These are phyloP conservation scores for Poeciliopsis turneri DNA, from an alignment of 2,797 vertebrate genomes.

Conservation along the genomic window DNA sequence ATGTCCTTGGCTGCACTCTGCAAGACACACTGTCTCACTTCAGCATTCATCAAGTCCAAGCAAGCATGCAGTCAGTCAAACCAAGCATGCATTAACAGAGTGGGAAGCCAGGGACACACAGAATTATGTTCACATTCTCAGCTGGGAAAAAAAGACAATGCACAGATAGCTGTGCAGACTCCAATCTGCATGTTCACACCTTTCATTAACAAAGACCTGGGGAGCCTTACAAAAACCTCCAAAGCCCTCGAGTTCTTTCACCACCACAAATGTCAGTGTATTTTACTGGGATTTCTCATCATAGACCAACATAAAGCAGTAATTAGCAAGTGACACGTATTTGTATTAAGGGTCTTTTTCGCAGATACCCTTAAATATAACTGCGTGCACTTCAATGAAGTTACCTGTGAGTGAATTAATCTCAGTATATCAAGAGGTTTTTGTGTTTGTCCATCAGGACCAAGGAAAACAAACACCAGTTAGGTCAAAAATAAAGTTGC, in stretches of 20 bases:
- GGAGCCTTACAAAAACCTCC: not conserved
- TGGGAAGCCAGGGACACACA: slow-evolving; percentile 4
- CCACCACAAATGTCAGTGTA: not conserved
- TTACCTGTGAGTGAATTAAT: not conserved
- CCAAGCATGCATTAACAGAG: slow-evolving; percentile 47
- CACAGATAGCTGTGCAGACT: slow-evolving; percentile 7
- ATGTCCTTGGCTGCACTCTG: slow-evolving; percentile 49
- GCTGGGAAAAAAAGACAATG: slow-evolving; percentile 17
- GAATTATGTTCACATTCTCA: slow-evolving; percentile 16
- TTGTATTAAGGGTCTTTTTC: not conserved
- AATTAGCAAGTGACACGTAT: not conserved
- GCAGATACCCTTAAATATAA: not conserved
- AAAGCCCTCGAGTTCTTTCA: not conserved
- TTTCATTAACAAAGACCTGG: not conserved
- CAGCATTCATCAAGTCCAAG: slow-evolving; percentile 50
- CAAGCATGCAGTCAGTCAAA: slow-evolving; percentile 41
- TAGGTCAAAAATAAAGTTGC: not conserved
- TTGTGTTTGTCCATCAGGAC: not conserved
- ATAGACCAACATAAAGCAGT: not conserved
- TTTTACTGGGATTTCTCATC: not conserved
- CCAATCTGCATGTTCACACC: not conserved
- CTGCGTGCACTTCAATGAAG: not conserved
- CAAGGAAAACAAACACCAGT: not conserved
- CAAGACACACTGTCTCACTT: slow-evolving; percentile 34
- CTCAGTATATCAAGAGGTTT: not conserved